Percentiles rank a stretch among this genome's conserved stretches.
These are phyloP conservation scores for Euglossa dilemma DNA, from an alignment of 1,140 invertebrate genomes.

Conservation along the genomic window DNA sequence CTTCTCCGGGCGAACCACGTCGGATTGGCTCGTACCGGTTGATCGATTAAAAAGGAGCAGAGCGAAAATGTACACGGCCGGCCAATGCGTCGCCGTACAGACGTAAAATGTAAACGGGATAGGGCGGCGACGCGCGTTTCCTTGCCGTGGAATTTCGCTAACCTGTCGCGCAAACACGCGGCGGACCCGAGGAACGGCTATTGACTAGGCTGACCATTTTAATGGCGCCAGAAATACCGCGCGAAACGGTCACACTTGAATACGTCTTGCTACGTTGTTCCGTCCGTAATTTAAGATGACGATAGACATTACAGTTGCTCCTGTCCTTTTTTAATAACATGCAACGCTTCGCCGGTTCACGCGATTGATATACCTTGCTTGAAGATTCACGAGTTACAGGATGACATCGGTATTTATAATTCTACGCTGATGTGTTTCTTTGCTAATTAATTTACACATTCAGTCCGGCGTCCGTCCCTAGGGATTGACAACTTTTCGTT, in stretches of 20 bases:
- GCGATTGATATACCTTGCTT: no score
- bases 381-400: no score
- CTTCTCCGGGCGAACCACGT: neutral
- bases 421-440: no score
- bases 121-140: slow-evolving; percentile 31
- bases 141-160: slow-evolving; percentile 62
- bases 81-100: slow-evolving; percentile 4
- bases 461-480: no score
- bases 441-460: no score
- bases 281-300: neutral
- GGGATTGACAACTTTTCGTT: no score
- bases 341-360: no score
- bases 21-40: slow-evolving; percentile 11
- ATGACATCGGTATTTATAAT: no score
- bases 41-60: slow-evolving; percentile 26
- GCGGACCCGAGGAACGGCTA: slow-evolving; percentile 42
- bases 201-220: slow-evolving; percentile 59
- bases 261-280: slow-evolving; percentile 20
- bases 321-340: no score
- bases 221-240: slow-evolving; percentile 66
- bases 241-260: slow-evolving; percentile 57
- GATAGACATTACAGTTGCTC: no score
- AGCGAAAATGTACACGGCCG: slow-evolving; percentile 2
- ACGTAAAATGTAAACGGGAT: slow-evolving; percentile 30
- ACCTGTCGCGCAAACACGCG: slow-evolving; percentile 58